These are phyloP conservation scores for Melipona quadrifasciata DNA, from an alignment of 1,140 invertebrate species.

Conservation along the genomic window DNA sequence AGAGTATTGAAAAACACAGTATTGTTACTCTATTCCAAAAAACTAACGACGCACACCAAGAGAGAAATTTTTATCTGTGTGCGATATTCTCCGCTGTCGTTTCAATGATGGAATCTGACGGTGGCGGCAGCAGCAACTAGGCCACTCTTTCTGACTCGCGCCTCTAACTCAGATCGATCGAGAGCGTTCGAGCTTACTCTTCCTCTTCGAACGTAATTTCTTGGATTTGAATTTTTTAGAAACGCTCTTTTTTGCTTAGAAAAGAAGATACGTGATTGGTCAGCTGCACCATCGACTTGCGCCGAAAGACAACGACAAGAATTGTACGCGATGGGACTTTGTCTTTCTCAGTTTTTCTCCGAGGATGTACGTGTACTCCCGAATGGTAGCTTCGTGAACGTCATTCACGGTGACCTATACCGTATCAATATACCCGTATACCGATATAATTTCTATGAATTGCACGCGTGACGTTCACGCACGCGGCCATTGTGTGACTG, in stretches of 20 bases:
- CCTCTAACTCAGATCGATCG: not conserved
- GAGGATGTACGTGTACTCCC: not conserved
- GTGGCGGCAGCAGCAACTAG: not conserved
- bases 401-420: constrained; percentile 19
- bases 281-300: not conserved
- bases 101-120: not conserved
- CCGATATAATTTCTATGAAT: constrained; percentile 44
- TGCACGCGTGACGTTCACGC: constrained; percentile 40
- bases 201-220: not conserved
- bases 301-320: not conserved
- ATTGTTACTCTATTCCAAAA: not conserved
- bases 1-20: not conserved
- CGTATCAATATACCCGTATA: constrained; percentile 54
- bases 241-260: too few species aligned
- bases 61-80: not conserved
- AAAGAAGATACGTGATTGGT: not conserved
- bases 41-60: not conserved
- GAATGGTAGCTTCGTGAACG: constrained; percentile 9
- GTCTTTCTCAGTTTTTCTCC: not conserved
- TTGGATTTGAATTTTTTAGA: not conserved
- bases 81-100: not conserved
- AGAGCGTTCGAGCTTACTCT: not conserved
- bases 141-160: not conserved
- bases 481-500: not conserved
- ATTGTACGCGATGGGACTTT: not conserved